These are phyloP conservation scores for Scaptomyza tumidula DNA, from an alignment of 2,888 invertebrate genomes.

Conservation along the genomic window DNA sequence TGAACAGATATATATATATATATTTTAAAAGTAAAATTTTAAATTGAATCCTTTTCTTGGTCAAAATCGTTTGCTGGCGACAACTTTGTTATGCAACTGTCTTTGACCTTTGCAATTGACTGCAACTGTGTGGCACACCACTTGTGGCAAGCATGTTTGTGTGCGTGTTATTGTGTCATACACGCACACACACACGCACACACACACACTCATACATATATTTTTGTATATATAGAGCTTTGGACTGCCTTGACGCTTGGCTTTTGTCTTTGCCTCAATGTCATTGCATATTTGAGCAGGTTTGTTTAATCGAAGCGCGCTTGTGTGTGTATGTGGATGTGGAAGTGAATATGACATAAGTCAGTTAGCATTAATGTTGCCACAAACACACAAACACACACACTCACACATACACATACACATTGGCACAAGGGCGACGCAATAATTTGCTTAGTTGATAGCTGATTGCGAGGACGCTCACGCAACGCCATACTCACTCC, in stretches of 20 bases:
- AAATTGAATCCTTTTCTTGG: neutral
- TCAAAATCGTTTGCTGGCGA: neutral
- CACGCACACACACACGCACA: neutral
- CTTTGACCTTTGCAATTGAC: conserved; percentile 41
- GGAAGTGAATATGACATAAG: conserved; percentile 67
- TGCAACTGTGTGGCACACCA: conserved; percentile 27
- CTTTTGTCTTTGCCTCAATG: conserved; percentile 73
- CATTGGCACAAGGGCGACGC: conserved; percentile 27
- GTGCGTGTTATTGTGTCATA: conserved; percentile 29
- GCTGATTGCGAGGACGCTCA: conserved; percentile 31
- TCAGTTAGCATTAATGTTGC: conserved; percentile 34
- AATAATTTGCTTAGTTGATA: conserved; percentile 45
- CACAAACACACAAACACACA: conserved; percentile 10
- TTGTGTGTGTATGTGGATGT: conserved; percentile 4
- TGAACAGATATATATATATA: too few species aligned
- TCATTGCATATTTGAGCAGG: conserved; percentile 75
- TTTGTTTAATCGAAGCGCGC: conserved; percentile 76
- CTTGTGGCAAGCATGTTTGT: neutral
- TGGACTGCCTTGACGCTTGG: conserved; percentile 28
- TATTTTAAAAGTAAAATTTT: neutral
- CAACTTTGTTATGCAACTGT: conserved; percentile 37
- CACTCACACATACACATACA: neutral
- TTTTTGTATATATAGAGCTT: neutral
- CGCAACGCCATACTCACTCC: neutral
- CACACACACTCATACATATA: too few species aligned